Conservation (phyloP, 2,797 vertebrate species). For the Lagocephalus sceleratus region DNA sequence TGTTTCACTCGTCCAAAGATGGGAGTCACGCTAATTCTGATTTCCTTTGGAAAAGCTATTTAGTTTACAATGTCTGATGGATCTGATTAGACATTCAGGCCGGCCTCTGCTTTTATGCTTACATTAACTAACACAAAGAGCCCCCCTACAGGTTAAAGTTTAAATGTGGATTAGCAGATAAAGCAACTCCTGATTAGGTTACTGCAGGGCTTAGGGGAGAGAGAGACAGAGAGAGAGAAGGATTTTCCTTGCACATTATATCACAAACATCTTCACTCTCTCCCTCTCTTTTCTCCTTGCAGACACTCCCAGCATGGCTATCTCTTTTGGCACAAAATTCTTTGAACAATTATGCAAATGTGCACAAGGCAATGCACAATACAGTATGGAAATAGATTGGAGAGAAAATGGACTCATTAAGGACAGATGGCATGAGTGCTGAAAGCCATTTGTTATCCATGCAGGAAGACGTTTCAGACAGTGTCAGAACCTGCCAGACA, state of each 20-base stretch:
- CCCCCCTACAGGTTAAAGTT: constrained; percentile 99
- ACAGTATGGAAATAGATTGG: constrained; percentile 87
- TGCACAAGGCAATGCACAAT: constrained; percentile 87
- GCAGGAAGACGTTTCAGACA: constrained; percentile 73
- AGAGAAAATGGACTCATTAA: constrained; percentile 93
- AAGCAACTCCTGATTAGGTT: constrained; percentile 93
- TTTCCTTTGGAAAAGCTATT: constrained; percentile 87
- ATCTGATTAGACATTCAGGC: constrained; percentile 96
- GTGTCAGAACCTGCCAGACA: constrained; percentile 72
- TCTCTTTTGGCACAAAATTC: constrained; percentile 94
- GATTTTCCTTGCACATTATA: constrained; percentile 88
- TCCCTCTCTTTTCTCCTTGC: constrained; percentile 58
- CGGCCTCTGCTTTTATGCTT: constrained; percentile 89
- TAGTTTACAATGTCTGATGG: constrained; percentile 93
- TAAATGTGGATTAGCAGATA: constrained; percentile 99
- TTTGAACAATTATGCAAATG: constrained; percentile 98
- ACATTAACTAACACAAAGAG: constrained; percentile 98
- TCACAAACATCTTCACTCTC: constrained; percentile 83
- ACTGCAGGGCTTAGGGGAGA: constrained; percentile 82
- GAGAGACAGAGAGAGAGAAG: constrained; percentile 75
- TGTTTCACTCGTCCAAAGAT: constrained; percentile 70
- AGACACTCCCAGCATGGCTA: constrained; percentile 83
- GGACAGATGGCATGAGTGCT: constrained; percentile 90
- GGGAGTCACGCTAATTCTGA: constrained; percentile 86
- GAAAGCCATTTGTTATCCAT: constrained; percentile 81